Evolutionary conservation across 2,888 invertebrate species (phyloP), one percentile per base, ranked within the genome.

Genomic region (Parnassius glacialis): DNA sequence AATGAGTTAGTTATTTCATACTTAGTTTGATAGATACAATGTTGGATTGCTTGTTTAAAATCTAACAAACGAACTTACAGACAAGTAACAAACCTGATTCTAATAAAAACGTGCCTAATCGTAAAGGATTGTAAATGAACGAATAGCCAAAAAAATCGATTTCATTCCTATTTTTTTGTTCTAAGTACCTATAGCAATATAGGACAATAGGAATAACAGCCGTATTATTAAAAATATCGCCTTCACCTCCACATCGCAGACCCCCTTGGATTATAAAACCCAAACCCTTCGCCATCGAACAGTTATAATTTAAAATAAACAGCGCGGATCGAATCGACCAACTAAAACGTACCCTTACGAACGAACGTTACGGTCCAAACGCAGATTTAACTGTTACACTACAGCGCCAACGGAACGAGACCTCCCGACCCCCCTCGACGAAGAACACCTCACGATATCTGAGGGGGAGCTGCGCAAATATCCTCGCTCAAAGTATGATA

Each of bases 281-380:
- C 57, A 50, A 81, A 79, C 84, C 83, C 76, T 73, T 74, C 59
- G 41, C 57, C 69, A 70, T 25, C 59, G 59, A 59, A 45, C 69
- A 62, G 83, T 81, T 83, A 87, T 90, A 88, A 89, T 87, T 89
- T 83, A 87, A 85, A 90, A 82, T 85, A 87, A 90, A 90, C 87
- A 81, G 88, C 76, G 85, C 88, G 87, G 78, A 83, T 80, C 90
- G 86, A 89, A 90, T 90, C 81, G 82, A 67, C 81, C 79, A 80
- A 76, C 79, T 79, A 79, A 76, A 78, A 66, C 70, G 70, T 73
- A 73, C 78, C 75, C 75, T 70, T 67, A 61, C 60, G 56, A 57
- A 53, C 13, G 13, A n/a, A 25, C 64, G 74, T 73, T 73, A 64
- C 65, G 62, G 67, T 70, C 75, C 72, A 70, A 76, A 80, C 81